Evolutionary conservation across 2,113 vertebrate genomes (phyloP).

Genomic region (Rana temporaria): DNA sequence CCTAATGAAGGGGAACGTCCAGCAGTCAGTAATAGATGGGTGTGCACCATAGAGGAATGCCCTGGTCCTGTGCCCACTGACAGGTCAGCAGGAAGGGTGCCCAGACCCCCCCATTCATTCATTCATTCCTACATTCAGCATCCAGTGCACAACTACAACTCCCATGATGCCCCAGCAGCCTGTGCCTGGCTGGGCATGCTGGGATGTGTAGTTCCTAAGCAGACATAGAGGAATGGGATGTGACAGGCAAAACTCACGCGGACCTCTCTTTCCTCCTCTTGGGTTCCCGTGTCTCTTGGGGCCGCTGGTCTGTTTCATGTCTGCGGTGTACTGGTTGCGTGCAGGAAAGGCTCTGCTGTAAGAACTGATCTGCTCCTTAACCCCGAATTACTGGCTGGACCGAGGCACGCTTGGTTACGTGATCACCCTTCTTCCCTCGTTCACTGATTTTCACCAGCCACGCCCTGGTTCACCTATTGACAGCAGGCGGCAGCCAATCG

Average conservation of each 20-base stretch:
- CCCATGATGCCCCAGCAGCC: background rate
- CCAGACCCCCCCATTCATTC: too few species aligned
- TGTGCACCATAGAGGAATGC: too few species aligned
- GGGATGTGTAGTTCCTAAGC: background rate
- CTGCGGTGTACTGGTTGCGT: background rate
- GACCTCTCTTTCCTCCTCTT: background rate
- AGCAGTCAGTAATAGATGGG: too few species aligned
- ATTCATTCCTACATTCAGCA: too few species aligned
- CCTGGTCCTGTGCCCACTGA: too few species aligned
- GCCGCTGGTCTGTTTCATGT: background rate
- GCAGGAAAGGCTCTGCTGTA: too few species aligned
- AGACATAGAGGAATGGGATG: background rate
- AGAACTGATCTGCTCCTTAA: background rate
- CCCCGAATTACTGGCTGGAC: background rate
- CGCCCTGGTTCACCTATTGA: background rate
- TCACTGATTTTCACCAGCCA: background rate
- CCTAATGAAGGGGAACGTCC: too few species aligned
- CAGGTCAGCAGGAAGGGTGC: too few species aligned
- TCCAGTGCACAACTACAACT: background rate
- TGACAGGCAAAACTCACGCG: background rate
- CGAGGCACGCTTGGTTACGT: conserved; percentile 48
- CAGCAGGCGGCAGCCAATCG: background rate
- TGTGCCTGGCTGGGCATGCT: background rate
- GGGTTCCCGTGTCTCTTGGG: conserved; percentile 7
- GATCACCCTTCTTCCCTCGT: background rate